These are phyloP conservation scores for Phyllopteryx taeniolatus DNA, from an alignment of 2,113 vertebrate species.

Conservation along the genomic window DNA sequence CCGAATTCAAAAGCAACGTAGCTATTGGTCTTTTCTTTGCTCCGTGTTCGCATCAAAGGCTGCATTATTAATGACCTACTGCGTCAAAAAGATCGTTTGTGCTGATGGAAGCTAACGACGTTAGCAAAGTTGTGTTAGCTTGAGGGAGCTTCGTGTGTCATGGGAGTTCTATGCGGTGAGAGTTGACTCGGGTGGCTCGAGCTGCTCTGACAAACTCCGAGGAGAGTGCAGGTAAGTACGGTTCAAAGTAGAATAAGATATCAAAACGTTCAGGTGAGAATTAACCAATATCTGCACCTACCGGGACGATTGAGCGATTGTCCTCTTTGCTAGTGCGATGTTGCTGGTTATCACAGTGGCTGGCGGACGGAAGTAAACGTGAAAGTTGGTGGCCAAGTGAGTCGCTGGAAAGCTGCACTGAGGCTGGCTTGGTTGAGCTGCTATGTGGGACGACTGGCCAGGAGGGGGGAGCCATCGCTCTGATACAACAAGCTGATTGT, in stretches of 20 bases:
- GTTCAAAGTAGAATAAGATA: neutral
- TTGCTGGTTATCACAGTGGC: neutral
- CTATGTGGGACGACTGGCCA: conserved; percentile 63
- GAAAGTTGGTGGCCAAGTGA: conserved; percentile 42
- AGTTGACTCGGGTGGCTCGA: conserved; percentile 36
- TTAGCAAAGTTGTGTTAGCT: conserved; percentile 31
- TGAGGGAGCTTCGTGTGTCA: conserved; percentile 12
- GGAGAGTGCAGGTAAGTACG: neutral
- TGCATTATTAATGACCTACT: neutral
- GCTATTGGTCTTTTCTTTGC: neutral
- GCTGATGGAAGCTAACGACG: no score
- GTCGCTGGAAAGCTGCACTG: conserved; percentile 34
- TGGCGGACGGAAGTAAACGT: conserved; percentile 36
- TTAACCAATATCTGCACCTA: conserved; percentile 10
- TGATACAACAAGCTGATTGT: conserved; percentile 67
- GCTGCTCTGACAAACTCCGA: conserved; percentile 51
- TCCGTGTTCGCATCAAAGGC: neutral
- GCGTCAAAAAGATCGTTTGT: neutral
- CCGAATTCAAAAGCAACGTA: neutral
- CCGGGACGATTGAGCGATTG: conserved; percentile 11
- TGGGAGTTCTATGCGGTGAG: conserved; percentile 1
- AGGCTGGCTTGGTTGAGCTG: conserved; percentile 40
- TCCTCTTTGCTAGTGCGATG: conserved; percentile 2
- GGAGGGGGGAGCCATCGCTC: conserved; percentile 38
- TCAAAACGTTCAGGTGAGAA: accelerated